A percentile compares a stretch with the other conserved stretches of the same genome.
These are phyloP conservation scores for Dermochelys coriacea DNA, from an alignment of 2,797 vertebrate genomes.

Conservation along the genomic window DNA sequence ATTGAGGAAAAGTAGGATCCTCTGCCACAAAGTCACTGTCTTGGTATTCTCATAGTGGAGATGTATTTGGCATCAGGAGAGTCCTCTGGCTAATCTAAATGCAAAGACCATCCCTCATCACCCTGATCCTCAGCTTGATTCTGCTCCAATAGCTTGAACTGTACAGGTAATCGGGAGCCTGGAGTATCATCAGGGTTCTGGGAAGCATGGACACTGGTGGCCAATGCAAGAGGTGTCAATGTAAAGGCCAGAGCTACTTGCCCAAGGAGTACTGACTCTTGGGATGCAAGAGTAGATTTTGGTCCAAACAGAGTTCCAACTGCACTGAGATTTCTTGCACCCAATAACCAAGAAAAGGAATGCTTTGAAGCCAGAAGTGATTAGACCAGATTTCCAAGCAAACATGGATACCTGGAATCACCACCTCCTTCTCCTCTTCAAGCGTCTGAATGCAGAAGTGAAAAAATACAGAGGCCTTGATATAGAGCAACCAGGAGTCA, in stretches of 20 bases:
- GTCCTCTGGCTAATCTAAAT: not conserved
- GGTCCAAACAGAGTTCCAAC: not conserved
- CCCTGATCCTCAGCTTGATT: not conserved
- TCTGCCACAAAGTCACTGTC: not conserved
- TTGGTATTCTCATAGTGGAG: not conserved
- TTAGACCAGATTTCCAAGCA: not conserved
- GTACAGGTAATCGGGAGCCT: not conserved
- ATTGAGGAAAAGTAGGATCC: not conserved
- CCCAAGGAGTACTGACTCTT: not conserved
- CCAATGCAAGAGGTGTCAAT: not conserved
- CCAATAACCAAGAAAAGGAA: not conserved
- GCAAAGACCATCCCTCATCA: not conserved
- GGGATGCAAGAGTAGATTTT: not conserved
- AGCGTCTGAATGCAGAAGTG: not conserved
- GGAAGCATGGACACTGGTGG: not conserved
- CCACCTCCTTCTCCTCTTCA: not conserved
- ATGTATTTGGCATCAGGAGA: not conserved
- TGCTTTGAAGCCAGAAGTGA: not conserved
- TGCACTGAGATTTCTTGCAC: not conserved
- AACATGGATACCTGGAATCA: not conserved
- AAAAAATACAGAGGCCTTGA: not conserved
- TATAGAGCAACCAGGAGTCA: not conserved
- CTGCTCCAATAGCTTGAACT: not conserved
- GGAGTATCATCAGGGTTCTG: not conserved
- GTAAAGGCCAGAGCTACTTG: not conserved